Percentiles rank a stretch among this genome's conserved stretches.
These are phyloP conservation scores for Alligator mississippiensis DNA, from an alignment of 2,113 vertebrate species.

Conservation along the genomic window DNA sequence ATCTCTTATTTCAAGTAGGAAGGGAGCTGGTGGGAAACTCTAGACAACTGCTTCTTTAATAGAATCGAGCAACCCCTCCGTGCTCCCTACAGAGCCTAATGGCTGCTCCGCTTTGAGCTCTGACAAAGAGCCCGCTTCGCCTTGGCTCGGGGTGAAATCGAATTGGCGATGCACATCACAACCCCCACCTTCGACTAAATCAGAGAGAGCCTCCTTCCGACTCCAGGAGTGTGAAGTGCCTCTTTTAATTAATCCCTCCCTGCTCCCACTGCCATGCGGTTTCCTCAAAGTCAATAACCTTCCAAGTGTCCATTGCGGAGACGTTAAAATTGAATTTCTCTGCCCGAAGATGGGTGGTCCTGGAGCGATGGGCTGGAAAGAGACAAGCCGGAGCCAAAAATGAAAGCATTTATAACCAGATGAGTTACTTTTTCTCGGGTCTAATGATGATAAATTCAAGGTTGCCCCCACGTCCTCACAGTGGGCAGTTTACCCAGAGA, in stretches of 20 bases:
- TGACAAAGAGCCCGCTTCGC: not conserved
- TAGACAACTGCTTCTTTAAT: not conserved
- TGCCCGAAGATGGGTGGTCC: not conserved
- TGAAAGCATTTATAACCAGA: not conserved
- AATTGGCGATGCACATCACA: not conserved
- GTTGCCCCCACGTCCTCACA: not conserved
- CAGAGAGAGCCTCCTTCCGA: not conserved
- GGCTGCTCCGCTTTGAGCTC: not conserved
- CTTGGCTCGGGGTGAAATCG: slow-evolving; percentile 1
- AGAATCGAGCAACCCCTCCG: slow-evolving; percentile 5
- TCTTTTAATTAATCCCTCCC: slow-evolving; percentile 21
- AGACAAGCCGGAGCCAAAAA: not conserved
- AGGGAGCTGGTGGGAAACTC: not conserved
- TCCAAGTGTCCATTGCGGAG: not conserved
- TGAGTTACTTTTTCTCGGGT: not conserved
- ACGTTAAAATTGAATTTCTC: not conserved
- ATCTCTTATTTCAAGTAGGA: slow-evolving; percentile 44
- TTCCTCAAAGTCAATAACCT: not conserved
- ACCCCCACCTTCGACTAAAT: not conserved
- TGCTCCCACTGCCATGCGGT: not conserved
- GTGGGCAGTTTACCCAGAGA: not conserved
- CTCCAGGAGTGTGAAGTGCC: not conserved
- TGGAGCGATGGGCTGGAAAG: not conserved
- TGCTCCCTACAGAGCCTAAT: not conserved
- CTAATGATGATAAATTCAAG: not conserved